These are phyloP conservation scores for Oscheius sp. DNA, from an alignment of 2,888 invertebrate species.

Conservation along the genomic window DNA sequence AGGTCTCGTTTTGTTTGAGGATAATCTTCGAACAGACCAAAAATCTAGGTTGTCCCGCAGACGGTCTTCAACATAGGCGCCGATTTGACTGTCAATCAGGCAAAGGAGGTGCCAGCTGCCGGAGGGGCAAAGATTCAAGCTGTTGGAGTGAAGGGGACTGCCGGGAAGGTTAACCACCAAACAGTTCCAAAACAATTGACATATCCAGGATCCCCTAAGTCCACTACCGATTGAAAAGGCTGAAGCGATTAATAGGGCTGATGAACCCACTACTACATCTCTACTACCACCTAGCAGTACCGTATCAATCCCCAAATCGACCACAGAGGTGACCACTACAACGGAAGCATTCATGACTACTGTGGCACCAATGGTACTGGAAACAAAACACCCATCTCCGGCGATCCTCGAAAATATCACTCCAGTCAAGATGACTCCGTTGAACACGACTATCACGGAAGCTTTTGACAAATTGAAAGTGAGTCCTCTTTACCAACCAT, in stretches of 20 bases:
- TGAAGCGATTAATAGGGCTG: conserved; percentile 20
- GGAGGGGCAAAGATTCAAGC: conserved; percentile 22
- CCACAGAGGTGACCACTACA: conserved; percentile 8
- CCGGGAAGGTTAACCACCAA: not conserved
- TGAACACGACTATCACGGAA: conserved; percentile 15
- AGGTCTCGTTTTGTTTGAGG: conserved; percentile 11
- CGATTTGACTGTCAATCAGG: conserved; percentile 15
- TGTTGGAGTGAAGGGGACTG: not conserved
- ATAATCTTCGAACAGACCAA: not conserved
- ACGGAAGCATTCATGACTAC: not conserved
- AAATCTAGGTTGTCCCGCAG: conserved; percentile 6
- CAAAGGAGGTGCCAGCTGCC: not conserved
- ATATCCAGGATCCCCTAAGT: not conserved
- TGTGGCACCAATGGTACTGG: not conserved
- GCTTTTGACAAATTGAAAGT: conserved; percentile 24
- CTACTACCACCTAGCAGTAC: not conserved
- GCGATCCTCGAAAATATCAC: conserved; percentile 24
- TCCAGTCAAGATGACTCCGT: not conserved
- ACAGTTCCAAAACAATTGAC: not conserved
- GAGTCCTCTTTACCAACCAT: conserved; percentile 5
- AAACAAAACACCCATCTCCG: conserved; percentile 1
- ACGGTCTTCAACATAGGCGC: conserved; percentile 30
- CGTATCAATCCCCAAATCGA: not conserved
- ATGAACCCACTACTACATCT: not conserved
- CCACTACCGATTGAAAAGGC: conserved; percentile 24